These are phyloP conservation scores for Hydriomena furcata DNA, from an alignment of 2,888 invertebrate genomes.

Conservation along the genomic window DNA sequence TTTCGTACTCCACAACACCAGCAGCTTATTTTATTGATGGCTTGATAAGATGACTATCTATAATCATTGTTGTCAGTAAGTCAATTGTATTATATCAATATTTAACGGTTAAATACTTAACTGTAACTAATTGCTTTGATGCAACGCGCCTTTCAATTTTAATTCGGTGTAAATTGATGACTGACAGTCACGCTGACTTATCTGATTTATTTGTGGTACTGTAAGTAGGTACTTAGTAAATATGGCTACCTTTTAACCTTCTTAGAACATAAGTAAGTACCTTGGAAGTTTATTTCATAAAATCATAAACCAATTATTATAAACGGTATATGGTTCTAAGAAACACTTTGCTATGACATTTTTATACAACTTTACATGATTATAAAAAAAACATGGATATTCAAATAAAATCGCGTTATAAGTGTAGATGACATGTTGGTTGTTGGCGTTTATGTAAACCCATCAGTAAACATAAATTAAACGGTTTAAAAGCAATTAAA, in stretches of 20 bases:
- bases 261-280: no score
- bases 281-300: no score
- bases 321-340: no score
- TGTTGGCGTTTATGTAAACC: neutral
- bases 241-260: no score
- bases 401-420: no score
- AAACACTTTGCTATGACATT: no score
- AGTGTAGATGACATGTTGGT: no score
- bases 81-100: constrained; percentile 26
- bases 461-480: neutral
- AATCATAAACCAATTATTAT: no score
- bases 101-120: constrained; percentile 39
- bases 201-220: no score
- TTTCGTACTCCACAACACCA: constrained; percentile 4
- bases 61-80: constrained; percentile 44
- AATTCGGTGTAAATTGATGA: constrained; percentile 28
- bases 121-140: constrained; percentile 45
- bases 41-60: constrained; percentile 57
- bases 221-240: no score
- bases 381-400: no score
- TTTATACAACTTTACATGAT: no score
- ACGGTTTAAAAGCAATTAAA: constrained; percentile 5
- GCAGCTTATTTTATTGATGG: constrained; percentile 35
- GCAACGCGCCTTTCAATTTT: constrained; percentile 42
- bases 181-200: neutral